Evolutionary conservation across 2,888 invertebrate species (phyloP).

Genomic region (Volucella bombylans): DNA sequence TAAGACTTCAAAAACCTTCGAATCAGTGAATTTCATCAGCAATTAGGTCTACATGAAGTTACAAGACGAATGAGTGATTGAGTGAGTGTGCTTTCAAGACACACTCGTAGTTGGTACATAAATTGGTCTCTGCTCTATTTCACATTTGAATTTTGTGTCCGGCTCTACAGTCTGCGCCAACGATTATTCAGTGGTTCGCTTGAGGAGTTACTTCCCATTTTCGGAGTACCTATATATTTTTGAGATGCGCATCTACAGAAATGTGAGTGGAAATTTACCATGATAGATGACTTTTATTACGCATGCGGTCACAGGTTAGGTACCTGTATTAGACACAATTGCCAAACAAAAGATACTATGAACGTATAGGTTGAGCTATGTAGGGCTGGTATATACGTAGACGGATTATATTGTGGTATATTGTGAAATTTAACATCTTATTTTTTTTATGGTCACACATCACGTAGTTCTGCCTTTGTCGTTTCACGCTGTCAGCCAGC

Average conservation of each 20-base stretch:
- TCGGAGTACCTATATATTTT: slow-evolving; percentile 8
- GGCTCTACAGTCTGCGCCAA: slow-evolving; percentile 10
- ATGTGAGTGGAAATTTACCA: slow-evolving; percentile 2
- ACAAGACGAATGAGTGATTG: slow-evolving; percentile 15
- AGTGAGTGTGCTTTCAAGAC: slow-evolving; percentile 48
- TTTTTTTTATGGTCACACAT: slow-evolving; percentile 68
- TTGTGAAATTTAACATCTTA: slow-evolving; percentile 48
- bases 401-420: not conserved
- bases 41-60: slow-evolving; percentile 33
- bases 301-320: slow-evolving; percentile 63
- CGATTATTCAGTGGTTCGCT: slow-evolving; percentile 45
- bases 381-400: not conserved
- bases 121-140: slow-evolving; percentile 69
- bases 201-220: slow-evolving; percentile 49
- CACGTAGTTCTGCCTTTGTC: slow-evolving; percentile 66
- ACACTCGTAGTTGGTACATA: slow-evolving; percentile 3
- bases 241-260: not conserved
- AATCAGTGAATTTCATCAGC: slow-evolving; percentile 54
- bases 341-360: slow-evolving; percentile 24
- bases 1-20: slow-evolving; percentile 18
- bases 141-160: slow-evolving; percentile 47
- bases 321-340: slow-evolving; percentile 38
- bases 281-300: not conserved
- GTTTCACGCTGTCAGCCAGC: slow-evolving; percentile 55
- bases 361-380: slow-evolving; percentile 5